A percentile compares a stretch with the other conserved stretches of the same genome.
phyloP scores from a whole-genome alignment of 2,797 vertebrate species.

The Myotis myotis region DNA sequence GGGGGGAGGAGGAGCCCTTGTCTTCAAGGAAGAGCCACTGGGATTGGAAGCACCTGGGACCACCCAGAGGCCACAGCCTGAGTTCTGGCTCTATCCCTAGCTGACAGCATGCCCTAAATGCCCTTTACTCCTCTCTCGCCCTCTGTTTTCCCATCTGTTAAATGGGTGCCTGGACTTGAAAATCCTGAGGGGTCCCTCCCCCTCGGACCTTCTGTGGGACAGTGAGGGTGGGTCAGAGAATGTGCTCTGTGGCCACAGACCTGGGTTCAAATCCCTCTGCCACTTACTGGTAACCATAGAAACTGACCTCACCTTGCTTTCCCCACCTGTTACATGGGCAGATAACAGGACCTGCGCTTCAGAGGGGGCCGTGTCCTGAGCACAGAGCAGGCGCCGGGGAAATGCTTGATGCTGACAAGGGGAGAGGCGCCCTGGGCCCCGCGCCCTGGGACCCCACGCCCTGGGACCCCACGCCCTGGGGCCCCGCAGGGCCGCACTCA shows the following conservation, averaged over 20 bases:
- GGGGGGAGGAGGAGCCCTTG: fast-evolving
- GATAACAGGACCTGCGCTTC: fast-evolving
- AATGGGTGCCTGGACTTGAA: neutral
- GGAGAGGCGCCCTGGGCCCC: neutral
- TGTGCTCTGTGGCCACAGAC: neutral
- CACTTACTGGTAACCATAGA: neutral
- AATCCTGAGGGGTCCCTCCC: neutral
- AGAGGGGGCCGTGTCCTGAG: neutral
- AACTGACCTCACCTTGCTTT: neutral
- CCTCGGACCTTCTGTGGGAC: neutral
- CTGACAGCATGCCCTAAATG: neutral
- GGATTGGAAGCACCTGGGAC: neutral
- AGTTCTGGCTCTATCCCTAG: neutral
- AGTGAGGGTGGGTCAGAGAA: neutral
- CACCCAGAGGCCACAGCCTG: neutral
- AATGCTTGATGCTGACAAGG: neutral
- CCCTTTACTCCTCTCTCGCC: neutral
- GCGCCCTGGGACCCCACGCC: fast-evolving
- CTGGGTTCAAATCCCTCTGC: neutral
- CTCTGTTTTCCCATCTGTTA: neutral
- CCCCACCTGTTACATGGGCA: neutral
- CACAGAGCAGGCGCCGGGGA: fast-evolving
- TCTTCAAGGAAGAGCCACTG: neutral
- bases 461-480: fast-evolving
- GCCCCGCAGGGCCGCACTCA: conserved; percentile 62